Conservation (phyloP, 53 echinoderm and acorn worm genomes). For the Paracentrotus lividus region DNA sequence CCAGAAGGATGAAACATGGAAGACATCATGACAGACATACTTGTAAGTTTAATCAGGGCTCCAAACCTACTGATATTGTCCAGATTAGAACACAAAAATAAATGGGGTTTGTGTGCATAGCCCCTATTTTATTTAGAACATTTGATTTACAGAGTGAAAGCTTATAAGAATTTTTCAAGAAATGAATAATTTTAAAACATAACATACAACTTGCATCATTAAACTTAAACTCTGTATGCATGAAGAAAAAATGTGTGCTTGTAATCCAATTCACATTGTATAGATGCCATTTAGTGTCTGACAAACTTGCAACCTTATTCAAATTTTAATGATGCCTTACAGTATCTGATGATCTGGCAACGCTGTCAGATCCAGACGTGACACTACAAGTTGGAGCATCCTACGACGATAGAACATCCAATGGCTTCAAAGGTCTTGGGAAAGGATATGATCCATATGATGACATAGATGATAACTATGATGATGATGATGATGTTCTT, state of each 20-base stretch:
- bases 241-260: no score
- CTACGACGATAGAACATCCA: not conserved
- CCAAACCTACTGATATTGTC: no score
- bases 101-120: no score
- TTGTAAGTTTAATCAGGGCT: not conserved
- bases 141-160: no score
- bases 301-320: not conserved
- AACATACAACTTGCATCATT: no score
- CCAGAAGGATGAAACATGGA: not conserved
- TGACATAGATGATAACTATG: not conserved
- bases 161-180: no score
- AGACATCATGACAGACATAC: constrained; percentile 9
- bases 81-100: no score
- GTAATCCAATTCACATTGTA: no score
- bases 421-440: not conserved
- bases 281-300: no score
- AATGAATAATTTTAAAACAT: no score
- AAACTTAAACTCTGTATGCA: no score
- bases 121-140: no score
- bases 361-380: constrained; percentile 55
- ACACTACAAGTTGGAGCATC: constrained; percentile 38
- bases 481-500: constrained; percentile 31
- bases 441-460: constrained; percentile 19
- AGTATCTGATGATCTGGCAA: constrained; percentile 44
- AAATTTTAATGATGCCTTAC: not conserved